Base-by-base conservation (phyloP, 2,888 invertebrate species). In the Diplazon laetatorius region DNA sequence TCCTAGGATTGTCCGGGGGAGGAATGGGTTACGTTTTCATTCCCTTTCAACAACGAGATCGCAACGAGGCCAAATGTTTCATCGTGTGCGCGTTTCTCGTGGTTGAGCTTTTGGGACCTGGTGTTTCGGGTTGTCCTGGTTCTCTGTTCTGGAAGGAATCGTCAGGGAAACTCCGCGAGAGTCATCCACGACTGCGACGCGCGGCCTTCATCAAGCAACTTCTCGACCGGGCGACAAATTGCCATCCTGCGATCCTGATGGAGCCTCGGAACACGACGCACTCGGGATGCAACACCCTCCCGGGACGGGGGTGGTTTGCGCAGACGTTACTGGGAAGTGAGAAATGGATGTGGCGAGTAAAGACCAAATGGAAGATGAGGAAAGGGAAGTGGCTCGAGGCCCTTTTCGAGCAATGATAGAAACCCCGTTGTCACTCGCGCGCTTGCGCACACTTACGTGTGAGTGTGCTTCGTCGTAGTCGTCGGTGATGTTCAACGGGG, bases 171-270 rank as follows among this genome's bases (percentile, higher is more conserved):
- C 75, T 59, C 65, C 52, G 46, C 52, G 74, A 74, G 74, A 74
- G 65, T 63, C 76, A 46, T 46, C 42, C 48, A 52, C 62, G 55
- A 57, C 22, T 30, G 35, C n/a, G 25, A 18, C 70, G 69, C 66
- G 25, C 70, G 39, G 77, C 77, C 80, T 80, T 87, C 87, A 87
- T 88, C 87, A 85, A 83, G 82, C 37, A 86, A 85, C 85, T 85
- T 86, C 78, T 70, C 22, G 55, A 76, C 82, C 83, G n/a, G n/a
- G n/a, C 86, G 85, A 85, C 87, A 85, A 89, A 88, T 88, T 88
- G 87, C 86, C 84, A 82, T 57, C 60, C 73, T 57, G 30, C 30
- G 65, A 76, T 66, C 25, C 78, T 75, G 80, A 80, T 80, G 78
- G 78, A 80, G 70, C 72, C 60, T 57, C 46, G 46, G 46, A 59